These are phyloP conservation scores for Aselliscus stoliczkanus DNA, from an alignment of 2,797 vertebrate species.

Conservation along the genomic window DNA sequence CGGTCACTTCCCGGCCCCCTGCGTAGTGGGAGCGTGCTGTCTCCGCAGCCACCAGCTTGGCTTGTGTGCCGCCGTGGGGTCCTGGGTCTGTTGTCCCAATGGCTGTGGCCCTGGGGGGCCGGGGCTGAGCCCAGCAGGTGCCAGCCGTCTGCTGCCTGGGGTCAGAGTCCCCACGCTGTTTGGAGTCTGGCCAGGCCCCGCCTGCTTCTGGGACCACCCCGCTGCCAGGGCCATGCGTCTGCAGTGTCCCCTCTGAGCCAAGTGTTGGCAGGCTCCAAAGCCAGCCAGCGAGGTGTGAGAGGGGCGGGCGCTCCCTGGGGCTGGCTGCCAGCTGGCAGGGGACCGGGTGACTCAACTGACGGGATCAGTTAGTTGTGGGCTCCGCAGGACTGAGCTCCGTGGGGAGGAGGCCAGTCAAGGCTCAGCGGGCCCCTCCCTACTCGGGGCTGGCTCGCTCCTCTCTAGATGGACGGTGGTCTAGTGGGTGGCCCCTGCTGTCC, in stretches of 20 bases:
- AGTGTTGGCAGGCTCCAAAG: neutral
- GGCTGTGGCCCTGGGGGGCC: neutral
- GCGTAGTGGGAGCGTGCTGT: too few relatives aligned
- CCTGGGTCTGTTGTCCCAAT: neutral
- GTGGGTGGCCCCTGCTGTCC: neutral
- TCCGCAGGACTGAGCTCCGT: fast-evolving
- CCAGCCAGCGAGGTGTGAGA: neutral
- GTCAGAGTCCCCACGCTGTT: neutral
- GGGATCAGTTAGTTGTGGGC: neutral
- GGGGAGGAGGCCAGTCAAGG: neutral
- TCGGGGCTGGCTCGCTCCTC: neutral
- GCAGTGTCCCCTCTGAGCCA: neutral
- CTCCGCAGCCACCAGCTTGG: neutral
- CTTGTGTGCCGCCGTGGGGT: fast-evolving
- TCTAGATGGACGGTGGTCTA: fast-evolving
- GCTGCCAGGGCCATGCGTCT: fast-evolving
- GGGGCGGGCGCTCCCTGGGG: neutral
- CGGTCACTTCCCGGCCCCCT: too few relatives aligned
- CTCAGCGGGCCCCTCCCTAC: fast-evolving
- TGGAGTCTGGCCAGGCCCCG: neutral
- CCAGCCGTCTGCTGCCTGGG: neutral
- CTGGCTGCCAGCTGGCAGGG: neutral
- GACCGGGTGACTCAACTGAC: neutral
- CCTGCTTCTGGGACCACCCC: neutral
- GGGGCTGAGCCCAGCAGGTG: neutral